Conservation (phyloP, 2,888 invertebrate genomes). For the Acanthoscelides obtectus region DNA sequence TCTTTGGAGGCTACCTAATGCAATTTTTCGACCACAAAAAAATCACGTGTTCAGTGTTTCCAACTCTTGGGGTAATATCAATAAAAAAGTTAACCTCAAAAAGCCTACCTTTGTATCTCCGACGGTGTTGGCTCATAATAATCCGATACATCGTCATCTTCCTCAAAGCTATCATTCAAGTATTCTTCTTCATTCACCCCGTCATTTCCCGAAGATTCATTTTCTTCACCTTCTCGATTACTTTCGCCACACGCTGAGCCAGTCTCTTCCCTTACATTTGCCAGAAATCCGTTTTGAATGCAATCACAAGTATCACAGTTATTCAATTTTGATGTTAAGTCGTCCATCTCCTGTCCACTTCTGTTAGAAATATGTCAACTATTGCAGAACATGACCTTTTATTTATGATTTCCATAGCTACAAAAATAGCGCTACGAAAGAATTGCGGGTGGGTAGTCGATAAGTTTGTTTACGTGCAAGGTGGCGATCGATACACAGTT, state of each 20-base stretch:
- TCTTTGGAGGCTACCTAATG: too few species aligned
- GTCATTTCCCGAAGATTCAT: background rate
- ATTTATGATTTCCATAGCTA: background rate
- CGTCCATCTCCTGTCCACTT: background rate
- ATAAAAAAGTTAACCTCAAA: slow-evolving; percentile 2
- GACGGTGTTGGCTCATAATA: slow-evolving; percentile 2
- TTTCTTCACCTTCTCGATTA: background rate
- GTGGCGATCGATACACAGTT: background rate
- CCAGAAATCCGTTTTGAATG: slow-evolving; percentile 10
- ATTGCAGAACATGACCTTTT: background rate
- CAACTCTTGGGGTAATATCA: too few species aligned
- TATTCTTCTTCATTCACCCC: slow-evolving; percentile 9
- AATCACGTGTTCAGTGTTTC: too few species aligned
- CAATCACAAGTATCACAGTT: slow-evolving; percentile 16
- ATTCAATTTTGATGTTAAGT: slow-evolving; percentile 11
- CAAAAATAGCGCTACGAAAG: background rate
- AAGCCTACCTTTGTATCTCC: background rate
- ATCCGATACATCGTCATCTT: slow-evolving; percentile 14
- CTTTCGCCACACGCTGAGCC: slow-evolving; percentile 1
- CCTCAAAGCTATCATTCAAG: slow-evolving; percentile 14
- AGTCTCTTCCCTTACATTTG: slow-evolving; percentile 5
- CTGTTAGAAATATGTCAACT: background rate
- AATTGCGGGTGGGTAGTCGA: background rate
- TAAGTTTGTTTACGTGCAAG: background rate
- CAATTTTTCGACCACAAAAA: too few species aligned